Base-by-base conservation (phyloP, 2,888 invertebrate species). In the Ctenicera cuprea region DNA sequence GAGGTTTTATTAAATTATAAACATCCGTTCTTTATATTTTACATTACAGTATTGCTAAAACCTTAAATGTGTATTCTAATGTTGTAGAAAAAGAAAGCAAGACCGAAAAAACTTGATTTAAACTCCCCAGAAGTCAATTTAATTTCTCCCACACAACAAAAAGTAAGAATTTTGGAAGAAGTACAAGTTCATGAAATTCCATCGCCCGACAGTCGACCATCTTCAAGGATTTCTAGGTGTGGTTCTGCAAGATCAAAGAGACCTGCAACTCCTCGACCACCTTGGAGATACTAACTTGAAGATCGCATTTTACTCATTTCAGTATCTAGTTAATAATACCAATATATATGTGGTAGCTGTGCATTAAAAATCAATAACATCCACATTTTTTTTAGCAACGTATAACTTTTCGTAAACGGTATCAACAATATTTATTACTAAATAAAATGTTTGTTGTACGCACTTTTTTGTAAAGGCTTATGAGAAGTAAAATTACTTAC, bases 281-380 rank as follows among this genome's bases (percentile, higher is more conserved):
- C 80, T 30, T 86, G 86, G 86, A 80, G 80, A 78, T 83, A 80
- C 76, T 85, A 82, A 78, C 7, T 22, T 22, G n/a, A 14, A 14
- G 9, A 12, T 14, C 14, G n/a, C 12, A 50, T 54, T 26, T 14
- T 26, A 26, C 30, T 14, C 26, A 30, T 54, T 54, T 3, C 54
- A 54, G 20, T 18, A 48, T 18, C 3, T 18, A 48, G 2, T 18
- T 1, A 18, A 3, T 26, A 26, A 3, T 20, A 48, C 9, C 16
- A 18, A 41, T 41, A n/a, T n/a, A n/a, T 14, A 14, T 38, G 2
- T 9, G 9, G n/a, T 41, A 41, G 41, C 14, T 41, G 14, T 41
- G 14, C 14, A 41, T 3, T 41, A 38, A 38, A 26, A 26, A 33
- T n/a, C n/a, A 33, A 33, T 33, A 4, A 33, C 9, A 33, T 33